Evolutionary conservation across 2,797 vertebrate genomes (phyloP).

Genomic region (Otus scops): DNA sequence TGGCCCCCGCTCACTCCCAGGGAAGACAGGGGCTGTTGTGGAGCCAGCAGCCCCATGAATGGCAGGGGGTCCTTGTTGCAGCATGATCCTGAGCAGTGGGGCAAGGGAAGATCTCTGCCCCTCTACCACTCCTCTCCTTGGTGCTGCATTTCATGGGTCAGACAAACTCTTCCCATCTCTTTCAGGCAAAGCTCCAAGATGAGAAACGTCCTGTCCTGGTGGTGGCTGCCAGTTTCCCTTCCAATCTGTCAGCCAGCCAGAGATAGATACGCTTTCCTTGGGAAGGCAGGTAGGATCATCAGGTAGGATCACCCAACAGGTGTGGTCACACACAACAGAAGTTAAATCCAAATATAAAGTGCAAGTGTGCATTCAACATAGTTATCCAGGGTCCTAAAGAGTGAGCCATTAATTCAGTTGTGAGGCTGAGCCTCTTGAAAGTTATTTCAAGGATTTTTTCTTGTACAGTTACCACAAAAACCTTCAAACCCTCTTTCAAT

Average conservation of each 20-base stretch:
- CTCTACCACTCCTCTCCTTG: neutral
- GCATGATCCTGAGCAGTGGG: fast-evolving
- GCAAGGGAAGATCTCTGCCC: neutral
- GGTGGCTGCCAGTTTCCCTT: neutral
- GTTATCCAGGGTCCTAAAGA: neutral
- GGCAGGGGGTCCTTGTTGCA: neutral
- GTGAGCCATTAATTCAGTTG: neutral
- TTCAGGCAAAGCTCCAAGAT: neutral
- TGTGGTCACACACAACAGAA: neutral
- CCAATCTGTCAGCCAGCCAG: neutral
- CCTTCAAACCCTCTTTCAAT: neutral
- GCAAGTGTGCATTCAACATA: neutral
- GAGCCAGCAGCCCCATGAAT: neutral
- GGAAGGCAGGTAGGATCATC: neutral
- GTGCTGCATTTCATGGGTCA: neutral
- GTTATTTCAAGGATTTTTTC: neutral
- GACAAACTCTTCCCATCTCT: neutral
- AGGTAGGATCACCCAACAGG: neutral
- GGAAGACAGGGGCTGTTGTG: neutral
- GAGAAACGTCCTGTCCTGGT: neutral
- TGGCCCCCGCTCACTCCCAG: fast-evolving
- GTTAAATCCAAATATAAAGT: neutral
- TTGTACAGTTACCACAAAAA: neutral
- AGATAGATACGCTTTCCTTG: neutral
- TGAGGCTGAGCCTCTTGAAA: neutral